Percentiles rank a stretch among this genome's conserved stretches.
Evolutionary conservation across 2,888 invertebrate species (phyloP).

Genomic region (Thymelicus acteon): DNA sequence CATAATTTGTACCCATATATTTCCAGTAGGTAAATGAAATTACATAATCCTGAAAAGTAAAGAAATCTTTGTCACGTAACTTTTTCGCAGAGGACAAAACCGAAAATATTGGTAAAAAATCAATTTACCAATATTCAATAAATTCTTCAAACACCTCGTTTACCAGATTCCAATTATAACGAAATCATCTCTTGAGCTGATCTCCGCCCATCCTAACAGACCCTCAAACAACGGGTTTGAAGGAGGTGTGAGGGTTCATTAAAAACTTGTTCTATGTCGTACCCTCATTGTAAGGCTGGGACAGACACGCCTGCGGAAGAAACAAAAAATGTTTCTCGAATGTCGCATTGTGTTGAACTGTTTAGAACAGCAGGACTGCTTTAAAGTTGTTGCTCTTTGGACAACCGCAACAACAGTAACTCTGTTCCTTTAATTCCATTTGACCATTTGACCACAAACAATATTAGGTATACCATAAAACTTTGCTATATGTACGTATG

Average conservation of each 20-base stretch:
- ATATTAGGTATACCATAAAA: no score
- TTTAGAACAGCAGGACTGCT: conserved; percentile 17
- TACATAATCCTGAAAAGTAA: no score
- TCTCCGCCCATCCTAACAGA: conserved; percentile 34
- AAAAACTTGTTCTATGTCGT: conserved; percentile 10
- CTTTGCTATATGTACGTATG: no score
- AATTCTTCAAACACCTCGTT: conserved; percentile 16
- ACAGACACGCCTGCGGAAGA: conserved; percentile 22
- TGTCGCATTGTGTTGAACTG: conserved; percentile 10
- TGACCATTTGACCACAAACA: no score
- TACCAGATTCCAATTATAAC: conserved; percentile 25
- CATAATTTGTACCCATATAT: no score
- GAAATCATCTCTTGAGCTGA: conserved; percentile 9
- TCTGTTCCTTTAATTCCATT: no score
- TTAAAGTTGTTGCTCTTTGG: not conserved
- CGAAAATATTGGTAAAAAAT: no score
- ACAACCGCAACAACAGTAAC: no score
- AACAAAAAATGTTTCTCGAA: conserved; percentile 14
- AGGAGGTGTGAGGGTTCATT: conserved; percentile 24
- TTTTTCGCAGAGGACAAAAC: no score
- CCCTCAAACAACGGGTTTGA: conserved; percentile 16
- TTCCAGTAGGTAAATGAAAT: no score
- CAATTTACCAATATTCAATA: not conserved
- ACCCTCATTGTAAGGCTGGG: conserved; percentile 9
- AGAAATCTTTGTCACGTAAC: no score